Evolutionary conservation across 2,888 invertebrate genomes (phyloP).

Genomic region (Smittia aterrima): DNA sequence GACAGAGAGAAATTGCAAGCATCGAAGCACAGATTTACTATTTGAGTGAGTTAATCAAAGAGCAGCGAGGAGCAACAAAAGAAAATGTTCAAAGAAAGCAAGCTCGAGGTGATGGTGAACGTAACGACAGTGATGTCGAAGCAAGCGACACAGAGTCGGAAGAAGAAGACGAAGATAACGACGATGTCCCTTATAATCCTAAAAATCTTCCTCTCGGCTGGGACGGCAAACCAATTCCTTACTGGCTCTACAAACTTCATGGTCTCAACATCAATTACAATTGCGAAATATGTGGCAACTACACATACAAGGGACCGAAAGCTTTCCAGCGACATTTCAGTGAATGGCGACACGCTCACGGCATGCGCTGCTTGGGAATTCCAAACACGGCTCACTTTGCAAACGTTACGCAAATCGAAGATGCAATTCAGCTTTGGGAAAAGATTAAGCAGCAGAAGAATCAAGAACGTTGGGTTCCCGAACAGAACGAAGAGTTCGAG

Average conservation of each 20-base stretch:
- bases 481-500: conserved; percentile 97
- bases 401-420: conserved; percentile 98
- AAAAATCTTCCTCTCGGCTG: conserved; percentile 98
- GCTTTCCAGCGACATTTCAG: conserved; percentile 99
- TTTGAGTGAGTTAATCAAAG: conserved; percentile 77
- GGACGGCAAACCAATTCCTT: conserved; percentile 95
- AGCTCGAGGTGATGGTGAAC: conserved; percentile 89
- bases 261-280: conserved; percentile 98
- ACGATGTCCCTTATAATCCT: conserved; percentile 98
- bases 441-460: conserved; percentile 95
- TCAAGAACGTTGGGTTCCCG: conserved; percentile 92
- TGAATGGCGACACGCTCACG: conserved; percentile 84
- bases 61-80: conserved; percentile 86
- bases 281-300: conserved; percentile 99
- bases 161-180: conserved; percentile 85
- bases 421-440: conserved; percentile 96
- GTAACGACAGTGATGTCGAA: conserved; percentile 88
- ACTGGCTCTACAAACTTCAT: conserved; percentile 98
- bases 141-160: conserved; percentile 76
- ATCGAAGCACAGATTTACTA: conserved; percentile 89
- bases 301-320: conserved; percentile 97
- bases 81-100: conserved; percentile 99
- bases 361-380: conserved; percentile 98
- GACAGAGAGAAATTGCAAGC: conserved; percentile 82
- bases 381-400: conserved; percentile 99